phyloP scores from a whole-genome alignment of 2,113 vertebrate species.

The Mus musculus region DNA sequence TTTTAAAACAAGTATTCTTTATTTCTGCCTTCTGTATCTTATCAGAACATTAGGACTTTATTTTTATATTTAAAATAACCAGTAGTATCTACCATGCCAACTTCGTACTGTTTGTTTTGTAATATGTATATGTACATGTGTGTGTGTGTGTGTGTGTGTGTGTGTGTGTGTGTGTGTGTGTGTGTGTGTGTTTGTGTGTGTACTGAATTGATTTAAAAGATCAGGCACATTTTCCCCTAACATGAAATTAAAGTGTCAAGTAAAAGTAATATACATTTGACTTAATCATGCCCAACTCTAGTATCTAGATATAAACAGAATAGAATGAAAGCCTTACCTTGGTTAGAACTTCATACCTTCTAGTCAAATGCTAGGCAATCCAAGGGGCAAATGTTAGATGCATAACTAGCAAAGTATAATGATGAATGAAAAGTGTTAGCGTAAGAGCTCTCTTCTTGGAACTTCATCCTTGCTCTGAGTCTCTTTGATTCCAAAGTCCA shows the following conservation, averaged over 20 bases:
- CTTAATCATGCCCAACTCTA: conserved; percentile 13
- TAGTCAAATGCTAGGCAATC: neutral
- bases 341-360: neutral
- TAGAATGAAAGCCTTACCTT: conserved; percentile 51
- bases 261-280: neutral
- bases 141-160: neutral
- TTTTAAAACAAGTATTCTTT: conserved; percentile 43
- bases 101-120: neutral
- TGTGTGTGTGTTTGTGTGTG: neutral
- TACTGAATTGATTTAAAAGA: conserved; percentile 20
- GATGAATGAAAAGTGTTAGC: neutral
- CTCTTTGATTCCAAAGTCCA: conserved; percentile 20
- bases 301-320: conserved; percentile 11
- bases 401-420: neutral
- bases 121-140: neutral
- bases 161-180: neutral
- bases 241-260: conserved; percentile 17
- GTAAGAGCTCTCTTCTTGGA: neutral
- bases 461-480: neutral
- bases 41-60: neutral
- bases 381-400: neutral
- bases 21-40: neutral
- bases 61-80: conserved; percentile 60
- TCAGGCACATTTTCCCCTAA: neutral
- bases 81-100: neutral